Base-by-base conservation (phyloP, 2,888 invertebrate species). In the Mimachlamys varia region DNA sequence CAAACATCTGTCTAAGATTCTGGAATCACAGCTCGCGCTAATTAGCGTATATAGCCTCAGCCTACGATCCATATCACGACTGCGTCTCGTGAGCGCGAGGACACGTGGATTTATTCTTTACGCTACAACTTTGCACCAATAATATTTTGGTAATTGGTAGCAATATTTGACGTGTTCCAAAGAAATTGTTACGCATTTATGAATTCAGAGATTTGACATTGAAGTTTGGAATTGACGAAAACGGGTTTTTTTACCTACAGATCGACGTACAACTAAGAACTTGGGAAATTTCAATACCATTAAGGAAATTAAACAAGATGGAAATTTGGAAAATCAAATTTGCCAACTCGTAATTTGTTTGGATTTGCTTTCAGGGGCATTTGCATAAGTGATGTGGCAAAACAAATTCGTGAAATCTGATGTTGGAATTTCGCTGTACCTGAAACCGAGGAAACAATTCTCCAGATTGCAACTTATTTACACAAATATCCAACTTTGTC, bases 1-100 rank as follows among this genome's bases (percentile, higher is more conserved):
- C 76, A 0, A 76, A 76, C 76, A 76, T 76, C 76, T 76, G 76
- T 27, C n/a, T n/a, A 33, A 76, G 76, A 76, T 33, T 15, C 27
- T 27, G 76, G 10, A 22, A 76, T 76, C 76, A 76, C 76, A 76
- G 76, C 76, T 33, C 76, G 27, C 10, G 76, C 76, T 76, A 76
- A 76, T 76, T 76, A 76, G 76, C 33, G 33, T 76, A 76, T 76
- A 76, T 76, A 33, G 27, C 33, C 27, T 12, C 27, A 27, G 27
- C 76, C 10, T 33, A 12, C 19, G 58, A 53, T n/a, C 58, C 58
- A n/a, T 58, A 58, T 58, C 58, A 3, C n/a, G 58, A 58, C 15
- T 33, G 22, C 76, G 76, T 76, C 76, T 76, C 76, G 76, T 76
- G 76, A 76, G 76, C 76, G 33, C 19, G 22, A 22, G 76, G 76